Evolutionary conservation across 92 coral and sea anemone genomes (phyloP).

Genomic region (Porites evermanni): DNA sequence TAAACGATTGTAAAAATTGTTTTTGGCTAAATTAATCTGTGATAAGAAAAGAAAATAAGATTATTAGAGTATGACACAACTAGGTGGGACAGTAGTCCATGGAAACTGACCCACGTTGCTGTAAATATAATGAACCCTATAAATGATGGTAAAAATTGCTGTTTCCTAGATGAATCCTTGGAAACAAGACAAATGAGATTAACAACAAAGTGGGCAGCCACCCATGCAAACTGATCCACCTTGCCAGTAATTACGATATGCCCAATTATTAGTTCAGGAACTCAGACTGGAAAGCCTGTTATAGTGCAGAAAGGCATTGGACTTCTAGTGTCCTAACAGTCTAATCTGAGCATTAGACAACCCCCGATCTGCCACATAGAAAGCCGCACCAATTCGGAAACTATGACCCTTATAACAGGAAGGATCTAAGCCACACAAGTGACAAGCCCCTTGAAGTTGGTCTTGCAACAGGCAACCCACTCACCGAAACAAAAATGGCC

Average conservation of each 20-base stretch:
- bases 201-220: background rate
- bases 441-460: background rate
- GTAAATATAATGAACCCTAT: background rate
- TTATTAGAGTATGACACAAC: background rate
- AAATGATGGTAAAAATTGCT: background rate
- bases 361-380: slow-evolving; percentile 33
- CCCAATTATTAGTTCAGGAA: background rate
- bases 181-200: slow-evolving; percentile 2
- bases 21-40: background rate
- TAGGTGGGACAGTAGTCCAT: slow-evolving; percentile 9
- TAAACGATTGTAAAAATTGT: background rate
- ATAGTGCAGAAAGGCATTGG: slow-evolving; percentile 35
- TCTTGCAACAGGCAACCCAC: slow-evolving; percentile 6
- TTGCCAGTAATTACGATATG: background rate
- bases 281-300: slow-evolving; percentile 10
- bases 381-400: slow-evolving; percentile 43
- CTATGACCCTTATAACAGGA: slow-evolving; percentile 41
- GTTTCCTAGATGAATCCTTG: slow-evolving; percentile 9
- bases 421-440: slow-evolving; percentile 17
- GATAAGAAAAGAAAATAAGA: background rate
- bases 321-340: slow-evolving; percentile 24
- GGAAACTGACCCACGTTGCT: slow-evolving; percentile 1
- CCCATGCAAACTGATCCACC: background rate
- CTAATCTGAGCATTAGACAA: slow-evolving; percentile 37
- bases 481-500: background rate